Evolutionary conservation across 23 tunicate genomes (phyloP).

Genomic region (Styela plicata): DNA sequence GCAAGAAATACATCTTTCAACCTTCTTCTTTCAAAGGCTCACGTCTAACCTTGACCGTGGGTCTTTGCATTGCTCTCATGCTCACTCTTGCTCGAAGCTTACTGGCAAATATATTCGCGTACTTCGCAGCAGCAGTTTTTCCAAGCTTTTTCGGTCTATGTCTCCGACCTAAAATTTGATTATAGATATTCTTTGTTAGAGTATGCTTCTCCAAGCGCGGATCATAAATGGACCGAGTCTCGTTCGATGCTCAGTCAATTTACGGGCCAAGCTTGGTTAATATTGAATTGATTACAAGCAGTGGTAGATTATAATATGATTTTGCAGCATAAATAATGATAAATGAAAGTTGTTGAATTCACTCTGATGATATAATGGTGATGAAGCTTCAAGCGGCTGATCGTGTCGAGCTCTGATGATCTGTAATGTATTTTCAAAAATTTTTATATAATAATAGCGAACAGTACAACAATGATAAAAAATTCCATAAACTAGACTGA

Average conservation of each 20-base stretch:
- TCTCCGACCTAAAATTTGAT: slow-evolving; percentile 28
- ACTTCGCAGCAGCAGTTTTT: slow-evolving; percentile 62
- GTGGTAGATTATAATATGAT: background rate
- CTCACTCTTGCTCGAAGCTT: slow-evolving; percentile 51
- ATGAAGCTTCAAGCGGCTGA: background rate
- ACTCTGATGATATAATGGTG: background rate
- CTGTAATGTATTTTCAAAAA: too few species aligned
- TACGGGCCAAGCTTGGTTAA: too few species aligned
- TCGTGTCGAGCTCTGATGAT: background rate
- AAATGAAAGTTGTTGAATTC: background rate
- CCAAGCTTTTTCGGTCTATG: slow-evolving; percentile 71
- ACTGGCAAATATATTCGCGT: slow-evolving; percentile 56
- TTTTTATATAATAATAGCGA: too few species aligned
- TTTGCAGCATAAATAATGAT: background rate
- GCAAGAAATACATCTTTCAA: background rate
- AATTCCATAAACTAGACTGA: too few species aligned
- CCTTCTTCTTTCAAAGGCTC: background rate
- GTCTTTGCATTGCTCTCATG: slow-evolving; percentile 13
- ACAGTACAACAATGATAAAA: too few species aligned
- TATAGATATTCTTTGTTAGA: too few species aligned
- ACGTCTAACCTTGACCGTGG: background rate
- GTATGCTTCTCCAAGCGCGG: too few species aligned
- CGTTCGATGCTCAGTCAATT: too few species aligned
- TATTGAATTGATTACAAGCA: background rate
- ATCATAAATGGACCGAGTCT: too few species aligned